phyloP scores from a whole-genome alignment of 2,888 invertebrate species.

The Anoplius nigerrimus region DNA sequence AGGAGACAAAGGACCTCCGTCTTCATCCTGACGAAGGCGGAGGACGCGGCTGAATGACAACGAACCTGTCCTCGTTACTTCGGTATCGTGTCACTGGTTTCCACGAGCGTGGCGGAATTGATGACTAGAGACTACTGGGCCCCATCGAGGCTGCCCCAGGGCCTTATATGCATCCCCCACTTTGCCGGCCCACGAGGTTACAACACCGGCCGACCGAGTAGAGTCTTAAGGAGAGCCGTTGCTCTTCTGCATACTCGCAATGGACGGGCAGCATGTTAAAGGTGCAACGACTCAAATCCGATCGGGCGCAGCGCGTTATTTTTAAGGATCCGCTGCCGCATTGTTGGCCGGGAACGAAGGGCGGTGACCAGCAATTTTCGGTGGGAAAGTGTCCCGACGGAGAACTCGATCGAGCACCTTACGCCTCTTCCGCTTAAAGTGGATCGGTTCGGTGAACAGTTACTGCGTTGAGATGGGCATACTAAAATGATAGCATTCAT shows the following conservation, averaged over 20 bases:
- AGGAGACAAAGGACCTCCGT: slow-evolving; percentile 62
- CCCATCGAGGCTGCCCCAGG: slow-evolving; percentile 64
- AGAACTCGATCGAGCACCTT: too few species aligned
- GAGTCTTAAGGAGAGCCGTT: slow-evolving; percentile 55
- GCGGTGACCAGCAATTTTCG: too few species aligned
- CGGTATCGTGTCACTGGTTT: slow-evolving; percentile 14
- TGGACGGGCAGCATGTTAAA: slow-evolving; percentile 6
- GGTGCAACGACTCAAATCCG: slow-evolving; percentile 14
- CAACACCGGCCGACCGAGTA: slow-evolving; percentile 53
- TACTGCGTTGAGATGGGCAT: too few species aligned
- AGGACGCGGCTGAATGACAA: slow-evolving; percentile 22
- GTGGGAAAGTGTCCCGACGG: too few species aligned
- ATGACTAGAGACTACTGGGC: slow-evolving; percentile 72
- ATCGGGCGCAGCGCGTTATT: slow-evolving; percentile 1
- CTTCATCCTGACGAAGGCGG: slow-evolving; percentile 64
- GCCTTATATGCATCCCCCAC: slow-evolving; percentile 74
- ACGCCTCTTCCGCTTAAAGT: too few species aligned
- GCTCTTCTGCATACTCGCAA: slow-evolving; percentile 51
- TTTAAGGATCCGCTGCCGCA: background rate
- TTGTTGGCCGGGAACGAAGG: background rate
- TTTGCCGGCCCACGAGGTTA: slow-evolving; percentile 55
- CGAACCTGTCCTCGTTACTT: slow-evolving; percentile 17
- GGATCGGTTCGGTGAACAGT: too few species aligned
- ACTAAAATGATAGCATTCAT: too few species aligned
- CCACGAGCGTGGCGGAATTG: slow-evolving; percentile 58